Percentiles rank a stretch among this genome's conserved stretches.
Conservation (phyloP, 1,140 invertebrate species). For the Drosophila fuyamai region DNA sequence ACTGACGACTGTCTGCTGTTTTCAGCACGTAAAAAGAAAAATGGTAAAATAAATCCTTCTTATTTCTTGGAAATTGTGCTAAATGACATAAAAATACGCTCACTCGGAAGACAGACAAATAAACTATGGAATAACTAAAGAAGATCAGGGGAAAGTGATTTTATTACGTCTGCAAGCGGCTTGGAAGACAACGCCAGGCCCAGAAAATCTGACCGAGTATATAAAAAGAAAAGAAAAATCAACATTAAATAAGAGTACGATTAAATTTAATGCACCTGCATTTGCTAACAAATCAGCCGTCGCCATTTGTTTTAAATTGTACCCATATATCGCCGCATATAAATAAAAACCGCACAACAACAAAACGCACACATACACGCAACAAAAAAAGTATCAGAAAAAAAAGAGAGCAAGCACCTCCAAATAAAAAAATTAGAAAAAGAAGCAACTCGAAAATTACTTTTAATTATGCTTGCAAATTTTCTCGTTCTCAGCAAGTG, state of each 20-base stretch:
- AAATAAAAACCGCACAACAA: conserved; percentile 46
- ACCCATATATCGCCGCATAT: conserved; percentile 34
- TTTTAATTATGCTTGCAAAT: conserved; percentile 51
- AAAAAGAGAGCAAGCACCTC: conserved; percentile 37
- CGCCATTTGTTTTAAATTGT: conserved; percentile 45
- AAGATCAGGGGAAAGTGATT: not conserved
- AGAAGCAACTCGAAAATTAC: conserved; percentile 41
- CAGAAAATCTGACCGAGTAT: conserved; percentile 21
- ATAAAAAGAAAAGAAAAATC: conserved; percentile 22
- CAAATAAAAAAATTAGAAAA: conserved; percentile 20
- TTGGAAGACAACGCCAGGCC: conserved; percentile 10
- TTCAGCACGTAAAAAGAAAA: conserved; percentile 52
- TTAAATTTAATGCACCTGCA: conserved; percentile 14
- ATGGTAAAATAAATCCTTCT: conserved; percentile 48
- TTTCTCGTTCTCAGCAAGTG: conserved; percentile 23
- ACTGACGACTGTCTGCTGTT: conserved; percentile 45
- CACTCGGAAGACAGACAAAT: not conserved
- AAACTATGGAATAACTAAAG: conserved; percentile 17
- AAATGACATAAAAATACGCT: conserved; percentile 12
- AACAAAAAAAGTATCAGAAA: conserved; percentile 12
- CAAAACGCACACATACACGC: conserved; percentile 28
- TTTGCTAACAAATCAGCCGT: conserved; percentile 12
- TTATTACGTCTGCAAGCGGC: not conserved
- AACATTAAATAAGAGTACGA: conserved; percentile 39
- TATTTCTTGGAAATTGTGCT: conserved; percentile 2